A percentile compares a stretch with the other conserved stretches of the same genome.
Evolutionary conservation across 2,113 vertebrate genomes (phyloP).

Genomic region (Bambusicola thoracicus): DNA sequence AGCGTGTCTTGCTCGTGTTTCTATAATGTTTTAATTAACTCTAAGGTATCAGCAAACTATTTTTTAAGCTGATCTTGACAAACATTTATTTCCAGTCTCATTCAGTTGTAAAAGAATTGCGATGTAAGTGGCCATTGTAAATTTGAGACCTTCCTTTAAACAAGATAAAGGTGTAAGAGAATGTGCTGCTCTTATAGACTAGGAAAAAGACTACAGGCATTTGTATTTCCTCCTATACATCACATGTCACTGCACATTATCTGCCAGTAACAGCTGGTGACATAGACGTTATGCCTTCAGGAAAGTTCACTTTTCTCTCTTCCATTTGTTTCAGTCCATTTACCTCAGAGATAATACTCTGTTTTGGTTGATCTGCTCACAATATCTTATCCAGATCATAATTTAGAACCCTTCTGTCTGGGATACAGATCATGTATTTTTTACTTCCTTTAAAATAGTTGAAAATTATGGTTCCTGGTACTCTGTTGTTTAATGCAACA

Average conservation of each 20-base stretch:
- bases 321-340: slow-evolving; percentile 76
- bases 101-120: not conserved
- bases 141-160: slow-evolving; percentile 22
- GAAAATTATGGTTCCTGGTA: not conserved
- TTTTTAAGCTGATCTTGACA: not conserved
- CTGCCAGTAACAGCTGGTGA: slow-evolving; percentile 74
- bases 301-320: slow-evolving; percentile 48
- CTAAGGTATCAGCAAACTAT: not conserved
- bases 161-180: slow-evolving; percentile 1
- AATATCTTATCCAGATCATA: slow-evolving; percentile 35
- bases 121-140: not conserved
- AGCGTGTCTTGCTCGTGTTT: not conserved
- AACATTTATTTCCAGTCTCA: not conserved
- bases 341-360: slow-evolving; percentile 67
- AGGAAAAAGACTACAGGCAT: not conserved
- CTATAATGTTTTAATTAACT: not conserved
- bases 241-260: slow-evolving; percentile 64
- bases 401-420: slow-evolving; percentile 61
- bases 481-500: not conserved
- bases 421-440: not conserved
- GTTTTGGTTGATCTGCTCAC: slow-evolving; percentile 26
- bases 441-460: slow-evolving; percentile 6
- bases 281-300: slow-evolving; percentile 56
- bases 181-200: not conserved
- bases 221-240: slow-evolving; percentile 50